Percentiles rank a stretch among this genome's conserved stretches.
Conservation (phyloP, 2,888 invertebrate species). For the Amiota mariae region DNA sequence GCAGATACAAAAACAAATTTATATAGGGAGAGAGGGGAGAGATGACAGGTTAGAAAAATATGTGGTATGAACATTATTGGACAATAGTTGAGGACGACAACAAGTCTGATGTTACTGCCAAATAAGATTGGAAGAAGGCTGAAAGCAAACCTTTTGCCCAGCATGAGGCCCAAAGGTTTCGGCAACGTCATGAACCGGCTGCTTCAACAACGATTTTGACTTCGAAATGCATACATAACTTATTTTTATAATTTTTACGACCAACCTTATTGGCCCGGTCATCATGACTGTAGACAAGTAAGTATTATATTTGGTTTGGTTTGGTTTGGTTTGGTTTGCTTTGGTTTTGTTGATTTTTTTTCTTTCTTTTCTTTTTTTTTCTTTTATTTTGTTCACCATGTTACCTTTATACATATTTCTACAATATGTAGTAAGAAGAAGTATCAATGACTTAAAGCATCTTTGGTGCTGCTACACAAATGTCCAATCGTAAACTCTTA, state of each 20-base stretch:
- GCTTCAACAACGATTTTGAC: conserved; percentile 15
- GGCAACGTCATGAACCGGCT: not conserved
- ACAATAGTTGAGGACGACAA: conserved; percentile 46
- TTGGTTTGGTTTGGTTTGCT: conserved; percentile 24
- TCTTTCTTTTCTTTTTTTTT: not conserved
- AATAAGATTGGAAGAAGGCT: conserved; percentile 28
- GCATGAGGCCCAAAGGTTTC: conserved; percentile 53
- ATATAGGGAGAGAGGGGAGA: too few species aligned
- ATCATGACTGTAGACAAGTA: conserved; percentile 49
- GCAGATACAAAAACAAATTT: too few species aligned
- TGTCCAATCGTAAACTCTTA: conserved; percentile 65
- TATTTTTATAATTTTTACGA: conserved; percentile 61
- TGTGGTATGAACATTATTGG: too few species aligned
- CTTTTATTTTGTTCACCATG: too few species aligned
- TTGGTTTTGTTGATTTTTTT: conserved; percentile 21
- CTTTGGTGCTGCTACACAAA: conserved; percentile 11
- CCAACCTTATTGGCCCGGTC: conserved; percentile 31
- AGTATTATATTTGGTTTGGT: too few species aligned
- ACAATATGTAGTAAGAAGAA: too few species aligned
- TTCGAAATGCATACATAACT: conserved; percentile 51
- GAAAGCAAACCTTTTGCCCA: conserved; percentile 48
- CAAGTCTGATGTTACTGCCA: conserved; percentile 56
- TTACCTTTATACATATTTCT: not conserved
- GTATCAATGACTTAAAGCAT: conserved; percentile 20
- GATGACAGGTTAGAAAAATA: too few species aligned